These are phyloP conservation scores for Phalloptychus januarius DNA, from an alignment of 2,797 vertebrate genomes.

Conservation along the genomic window DNA sequence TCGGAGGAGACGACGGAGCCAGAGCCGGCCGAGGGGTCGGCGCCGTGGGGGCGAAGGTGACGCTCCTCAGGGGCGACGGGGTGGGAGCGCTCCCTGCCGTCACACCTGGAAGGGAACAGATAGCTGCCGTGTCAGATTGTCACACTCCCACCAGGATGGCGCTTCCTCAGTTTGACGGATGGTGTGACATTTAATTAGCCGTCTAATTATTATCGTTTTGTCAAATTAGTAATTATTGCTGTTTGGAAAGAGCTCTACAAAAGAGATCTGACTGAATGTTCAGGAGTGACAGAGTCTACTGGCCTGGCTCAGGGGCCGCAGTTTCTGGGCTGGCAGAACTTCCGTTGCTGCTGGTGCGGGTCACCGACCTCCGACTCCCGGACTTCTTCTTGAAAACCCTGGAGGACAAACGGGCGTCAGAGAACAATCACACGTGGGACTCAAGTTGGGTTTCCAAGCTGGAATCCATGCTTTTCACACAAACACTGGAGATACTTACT, in stretches of 20 bases:
- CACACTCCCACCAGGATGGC: background rate
- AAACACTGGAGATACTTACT: slow-evolving; percentile 50
- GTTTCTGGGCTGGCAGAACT: slow-evolving; percentile 15
- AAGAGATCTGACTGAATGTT: background rate
- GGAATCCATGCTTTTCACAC: slow-evolving; percentile 11
- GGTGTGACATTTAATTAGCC: background rate
- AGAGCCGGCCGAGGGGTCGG: slow-evolving; percentile 60
- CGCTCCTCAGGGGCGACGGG: slow-evolving; percentile 29
- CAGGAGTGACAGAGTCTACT: slow-evolving; percentile 3
- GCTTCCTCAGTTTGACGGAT: background rate
- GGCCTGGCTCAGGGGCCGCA: slow-evolving; percentile 10
- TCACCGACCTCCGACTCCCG: slow-evolving; percentile 42
- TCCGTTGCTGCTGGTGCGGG: slow-evolving; percentile 46
- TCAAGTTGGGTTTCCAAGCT: background rate
- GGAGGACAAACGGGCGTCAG: background rate
- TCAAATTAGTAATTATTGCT: background rate
- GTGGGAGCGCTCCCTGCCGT: slow-evolving; percentile 14
- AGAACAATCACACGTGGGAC: background rate
- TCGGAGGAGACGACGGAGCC: slow-evolving; percentile 16
- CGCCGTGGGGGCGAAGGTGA: slow-evolving; percentile 14
- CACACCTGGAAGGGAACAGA: slow-evolving; percentile 28
- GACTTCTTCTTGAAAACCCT: slow-evolving; percentile 77
- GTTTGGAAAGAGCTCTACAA: background rate
- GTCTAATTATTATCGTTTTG: background rate
- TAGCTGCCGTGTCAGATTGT: background rate